Conservation (phyloP, 2,888 invertebrate species). For the Clanis bilineata region DNA sequence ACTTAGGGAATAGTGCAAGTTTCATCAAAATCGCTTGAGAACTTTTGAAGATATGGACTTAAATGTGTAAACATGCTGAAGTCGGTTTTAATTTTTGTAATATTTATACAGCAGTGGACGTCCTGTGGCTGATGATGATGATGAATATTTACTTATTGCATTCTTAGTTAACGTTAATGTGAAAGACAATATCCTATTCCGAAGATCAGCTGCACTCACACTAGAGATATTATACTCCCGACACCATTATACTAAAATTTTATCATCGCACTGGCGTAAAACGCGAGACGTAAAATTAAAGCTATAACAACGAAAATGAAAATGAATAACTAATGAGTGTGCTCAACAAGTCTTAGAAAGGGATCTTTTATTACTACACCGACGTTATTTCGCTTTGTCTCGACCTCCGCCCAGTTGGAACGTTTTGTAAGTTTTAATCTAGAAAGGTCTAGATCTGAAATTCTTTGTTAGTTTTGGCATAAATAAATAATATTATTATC, state of each 20-base stretch:
- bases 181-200: neutral
- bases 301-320: conserved; percentile 62
- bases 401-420: conserved; percentile 30
- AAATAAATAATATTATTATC: neutral
- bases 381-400: conserved; percentile 49
- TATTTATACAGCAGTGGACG: too few species aligned
- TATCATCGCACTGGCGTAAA: conserved; percentile 47
- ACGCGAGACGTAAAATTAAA: conserved; percentile 52
- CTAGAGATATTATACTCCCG: conserved; percentile 34
- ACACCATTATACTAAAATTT: conserved; percentile 45
- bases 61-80: too few species aligned
- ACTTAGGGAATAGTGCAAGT: too few species aligned
- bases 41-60: too few species aligned
- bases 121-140: too few species aligned
- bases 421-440: conserved; percentile 42
- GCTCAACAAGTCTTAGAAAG: conserved; percentile 63
- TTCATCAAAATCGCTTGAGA: too few species aligned
- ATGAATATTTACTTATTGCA: conserved; percentile 18
- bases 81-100: too few species aligned
- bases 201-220: conserved; percentile 30
- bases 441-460: conserved; percentile 30
- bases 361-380: conserved; percentile 57
- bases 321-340: conserved; percentile 72
- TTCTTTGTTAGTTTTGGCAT: neutral
- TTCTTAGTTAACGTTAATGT: neutral